Evolutionary conservation across 1,140 invertebrate genomes (phyloP).

Genomic region (Listronotus bonariensis): DNA sequence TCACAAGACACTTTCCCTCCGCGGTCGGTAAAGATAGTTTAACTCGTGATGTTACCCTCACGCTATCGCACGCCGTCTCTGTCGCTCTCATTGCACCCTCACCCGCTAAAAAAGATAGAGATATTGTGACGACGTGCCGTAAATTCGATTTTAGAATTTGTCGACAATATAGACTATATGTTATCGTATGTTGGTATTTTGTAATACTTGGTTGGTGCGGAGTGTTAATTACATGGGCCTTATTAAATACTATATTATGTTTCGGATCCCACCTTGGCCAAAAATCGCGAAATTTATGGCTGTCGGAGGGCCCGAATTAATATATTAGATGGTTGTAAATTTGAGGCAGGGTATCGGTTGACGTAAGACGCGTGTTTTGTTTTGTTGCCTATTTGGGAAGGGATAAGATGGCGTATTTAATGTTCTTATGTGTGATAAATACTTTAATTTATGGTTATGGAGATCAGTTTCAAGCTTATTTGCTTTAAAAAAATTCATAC

Average conservation of each 20-base stretch:
- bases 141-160: conserved; percentile 12
- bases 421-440: too few species aligned
- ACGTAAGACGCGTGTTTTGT: conserved; percentile 30
- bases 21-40: conserved; percentile 29
- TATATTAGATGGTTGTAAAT: conserved; percentile 29
- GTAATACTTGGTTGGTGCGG: conserved; percentile 48
- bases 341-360: conserved; percentile 28
- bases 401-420: background rate
- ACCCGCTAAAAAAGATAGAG: conserved; percentile 6
- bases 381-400: background rate
- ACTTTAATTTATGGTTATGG: too few species aligned
- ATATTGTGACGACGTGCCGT: conserved; percentile 5
- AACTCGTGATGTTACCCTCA: conserved; percentile 2
- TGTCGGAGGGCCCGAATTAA: conserved; percentile 12
- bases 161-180: conserved; percentile 42
- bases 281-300: conserved; percentile 51
- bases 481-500: too few species aligned
- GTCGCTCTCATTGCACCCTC: background rate
- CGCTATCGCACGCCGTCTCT: conserved; percentile 17
- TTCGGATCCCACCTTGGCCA: conserved; percentile 51
- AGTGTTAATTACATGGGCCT: conserved; percentile 52
- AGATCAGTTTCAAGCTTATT: too few species aligned
- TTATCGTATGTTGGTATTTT: conserved; percentile 52
- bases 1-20: conserved; percentile 46
- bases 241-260: conserved; percentile 56